Percentiles rank a stretch among this genome's conserved stretches.
These are phyloP conservation scores for Phlogophora meticulosa DNA, from an alignment of 2,888 invertebrate species.

Conservation along the genomic window DNA sequence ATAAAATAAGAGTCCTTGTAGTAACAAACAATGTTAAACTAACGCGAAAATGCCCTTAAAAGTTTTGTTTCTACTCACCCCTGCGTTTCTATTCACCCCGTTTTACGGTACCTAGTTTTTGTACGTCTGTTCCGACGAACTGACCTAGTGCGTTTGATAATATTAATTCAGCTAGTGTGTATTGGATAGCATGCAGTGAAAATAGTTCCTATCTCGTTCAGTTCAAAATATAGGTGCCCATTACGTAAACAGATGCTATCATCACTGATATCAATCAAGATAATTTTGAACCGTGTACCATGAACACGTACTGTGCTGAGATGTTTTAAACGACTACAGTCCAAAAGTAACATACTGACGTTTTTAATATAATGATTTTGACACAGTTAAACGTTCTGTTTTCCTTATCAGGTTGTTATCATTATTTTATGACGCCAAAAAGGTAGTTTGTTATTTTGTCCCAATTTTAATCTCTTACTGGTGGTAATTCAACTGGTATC, in stretches of 20 bases:
- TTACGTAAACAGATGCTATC: conserved; percentile 41
- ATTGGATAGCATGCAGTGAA: conserved; percentile 30
- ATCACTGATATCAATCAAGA: conserved; percentile 44
- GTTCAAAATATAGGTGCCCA: conserved; percentile 37
- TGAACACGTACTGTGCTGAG: not conserved
- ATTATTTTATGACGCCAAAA: conserved; percentile 8
- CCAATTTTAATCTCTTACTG: too few species aligned
- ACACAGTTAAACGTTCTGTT: conserved; percentile 24
- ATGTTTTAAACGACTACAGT: not conserved
- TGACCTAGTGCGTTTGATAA: conserved; percentile 55
- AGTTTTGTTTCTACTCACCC: too few species aligned
- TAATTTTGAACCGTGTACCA: conserved; percentile 27
- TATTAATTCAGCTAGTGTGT: conserved; percentile 18
- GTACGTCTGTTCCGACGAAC: conserved; percentile 44
- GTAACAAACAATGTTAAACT: too few species aligned
- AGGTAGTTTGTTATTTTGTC: conserved; percentile 6
- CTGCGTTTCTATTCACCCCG: too few species aligned
- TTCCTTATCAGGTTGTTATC: conserved; percentile 40
- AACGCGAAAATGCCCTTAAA: too few species aligned
- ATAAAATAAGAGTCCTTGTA: too few species aligned
- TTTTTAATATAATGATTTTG: conserved; percentile 14
- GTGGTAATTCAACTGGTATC: not conserved
- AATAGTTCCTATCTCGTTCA: conserved; percentile 43
- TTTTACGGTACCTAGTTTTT: too few species aligned
- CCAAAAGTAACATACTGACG: not conserved